Evolutionary conservation across 2,113 vertebrate species (phyloP).

Genomic region (Cettia cetti): DNA sequence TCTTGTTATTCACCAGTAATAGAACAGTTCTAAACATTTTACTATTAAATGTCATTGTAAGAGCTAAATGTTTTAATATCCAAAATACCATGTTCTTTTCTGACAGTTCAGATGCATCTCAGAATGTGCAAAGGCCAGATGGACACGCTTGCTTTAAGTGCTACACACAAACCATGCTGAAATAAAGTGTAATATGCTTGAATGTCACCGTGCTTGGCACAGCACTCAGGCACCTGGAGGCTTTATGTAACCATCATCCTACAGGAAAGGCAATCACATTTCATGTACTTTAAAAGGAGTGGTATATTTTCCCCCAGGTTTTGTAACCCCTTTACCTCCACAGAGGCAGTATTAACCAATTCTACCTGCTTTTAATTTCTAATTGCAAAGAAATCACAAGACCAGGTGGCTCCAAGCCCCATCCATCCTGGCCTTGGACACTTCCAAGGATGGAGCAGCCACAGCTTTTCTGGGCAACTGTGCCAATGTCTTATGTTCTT

Average conservation of each 20-base stretch:
- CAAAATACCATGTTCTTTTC: neutral
- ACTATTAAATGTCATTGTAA: slow-evolving; percentile 32
- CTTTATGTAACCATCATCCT: neutral
- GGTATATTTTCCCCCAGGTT: neutral
- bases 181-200: neutral
- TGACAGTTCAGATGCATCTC: slow-evolving; percentile 34
- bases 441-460: neutral
- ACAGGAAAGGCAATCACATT: neutral
- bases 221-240: slow-evolving; percentile 6
- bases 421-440: neutral
- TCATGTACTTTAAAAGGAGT: neutral
- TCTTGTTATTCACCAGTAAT: neutral
- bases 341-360: neutral
- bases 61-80: slow-evolving; percentile 39
- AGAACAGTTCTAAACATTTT: neutral
- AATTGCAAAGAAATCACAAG: neutral
- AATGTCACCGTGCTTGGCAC: neutral
- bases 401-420: neutral
- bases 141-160: neutral
- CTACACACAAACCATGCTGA: neutral
- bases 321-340: neutral
- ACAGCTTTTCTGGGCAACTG: neutral
- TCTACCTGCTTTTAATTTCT: neutral
- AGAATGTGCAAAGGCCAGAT: slow-evolving; percentile 12
- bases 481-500: neutral